Evolutionary conservation across 2,797 vertebrate genomes (phyloP), one percentile per base, ranked within the genome.

Genomic region (Macrochelys suwanniensis): DNA sequence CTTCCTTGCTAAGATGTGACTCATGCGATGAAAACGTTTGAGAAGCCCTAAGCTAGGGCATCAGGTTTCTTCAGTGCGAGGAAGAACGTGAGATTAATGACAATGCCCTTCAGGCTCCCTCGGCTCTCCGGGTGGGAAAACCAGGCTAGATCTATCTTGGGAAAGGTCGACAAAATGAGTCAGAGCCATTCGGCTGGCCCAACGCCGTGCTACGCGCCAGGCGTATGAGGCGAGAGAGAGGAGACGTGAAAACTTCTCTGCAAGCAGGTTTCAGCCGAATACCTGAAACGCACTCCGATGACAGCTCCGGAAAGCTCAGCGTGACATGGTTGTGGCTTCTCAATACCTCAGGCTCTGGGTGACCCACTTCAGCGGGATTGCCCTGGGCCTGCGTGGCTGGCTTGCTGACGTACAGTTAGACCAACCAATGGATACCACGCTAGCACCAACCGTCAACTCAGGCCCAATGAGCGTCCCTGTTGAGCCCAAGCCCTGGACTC

Each of bases 381-480:
- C 77, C 31, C 47, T 21, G 17, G 31, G 51, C 11, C 31, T 25
- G 47, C 81, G 5, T 4, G 56, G 26, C 26, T 33, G 47, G 12
- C 37, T 45, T 53, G 59, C 13, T 74, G 53, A 26, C 7, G 31
- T 50, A 10, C 31, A 23, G 9, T 10, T 2, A 6, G 61, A 50
- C 25, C 6, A 25, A 11, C 83, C 59, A 7, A 4, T 25, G 45
- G 47, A 8, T 83, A 19, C 21, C 57, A 74, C 10, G 4, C 12
- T 28, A 47, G 25, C 25, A 15, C 26, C 7, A 28, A 28, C 74
- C 13, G 6, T 45, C 45, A 47, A 17, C 25, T 28, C 17, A 3
- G 1, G 1, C 23, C 42, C 0, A 0, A 11, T 28, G 45, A 5
- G 76, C 1, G 15, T 76, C 83, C 42, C 59, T n/a, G 31, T 4